phyloP scores from a whole-genome alignment of 2,888 invertebrate species.

The Melolontha melolontha region DNA sequence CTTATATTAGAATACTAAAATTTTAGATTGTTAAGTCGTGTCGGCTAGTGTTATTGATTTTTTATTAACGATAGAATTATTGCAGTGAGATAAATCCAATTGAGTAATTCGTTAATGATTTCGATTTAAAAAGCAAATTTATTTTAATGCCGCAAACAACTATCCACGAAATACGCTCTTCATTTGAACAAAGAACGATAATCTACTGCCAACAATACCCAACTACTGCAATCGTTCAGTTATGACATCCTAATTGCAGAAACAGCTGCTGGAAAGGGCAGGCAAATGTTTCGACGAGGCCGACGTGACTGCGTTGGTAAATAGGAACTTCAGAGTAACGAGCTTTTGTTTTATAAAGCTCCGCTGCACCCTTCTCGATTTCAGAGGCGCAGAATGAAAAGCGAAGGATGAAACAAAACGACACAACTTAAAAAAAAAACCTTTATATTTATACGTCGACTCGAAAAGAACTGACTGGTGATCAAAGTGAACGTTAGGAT shows the following conservation, averaged over 20 bases:
- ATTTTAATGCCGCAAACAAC: background rate
- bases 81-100: too few relatives aligned
- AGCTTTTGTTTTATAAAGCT: constrained; percentile 35
- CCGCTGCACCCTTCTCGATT: constrained; percentile 5
- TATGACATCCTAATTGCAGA: constrained; percentile 49
- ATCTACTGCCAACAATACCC: constrained; percentile 5
- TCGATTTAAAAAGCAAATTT: too few relatives aligned
- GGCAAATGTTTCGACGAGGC: constrained; percentile 43
- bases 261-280: constrained; percentile 42
- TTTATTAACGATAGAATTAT: too few relatives aligned
- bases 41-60: too few relatives aligned
- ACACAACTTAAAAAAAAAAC: constrained; percentile 16
- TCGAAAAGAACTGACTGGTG: constrained; percentile 49
- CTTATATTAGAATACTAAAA: too few relatives aligned
- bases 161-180: constrained; percentile 7
- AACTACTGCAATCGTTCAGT: constrained; percentile 32
- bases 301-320: constrained; percentile 48
- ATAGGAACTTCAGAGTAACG: constrained; percentile 41
- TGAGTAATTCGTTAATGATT: too few relatives aligned
- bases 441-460: constrained; percentile 42
- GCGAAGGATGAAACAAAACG: constrained; percentile 14
- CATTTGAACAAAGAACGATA: constrained; percentile 11
- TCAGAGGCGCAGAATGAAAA: background rate
- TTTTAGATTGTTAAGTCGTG: too few relatives aligned
- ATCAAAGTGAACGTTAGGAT: constrained; percentile 49